These are phyloP conservation scores for Oreochromis spilurus DNA, from an alignment of 2,113 vertebrate genomes.

Conservation along the genomic window DNA sequence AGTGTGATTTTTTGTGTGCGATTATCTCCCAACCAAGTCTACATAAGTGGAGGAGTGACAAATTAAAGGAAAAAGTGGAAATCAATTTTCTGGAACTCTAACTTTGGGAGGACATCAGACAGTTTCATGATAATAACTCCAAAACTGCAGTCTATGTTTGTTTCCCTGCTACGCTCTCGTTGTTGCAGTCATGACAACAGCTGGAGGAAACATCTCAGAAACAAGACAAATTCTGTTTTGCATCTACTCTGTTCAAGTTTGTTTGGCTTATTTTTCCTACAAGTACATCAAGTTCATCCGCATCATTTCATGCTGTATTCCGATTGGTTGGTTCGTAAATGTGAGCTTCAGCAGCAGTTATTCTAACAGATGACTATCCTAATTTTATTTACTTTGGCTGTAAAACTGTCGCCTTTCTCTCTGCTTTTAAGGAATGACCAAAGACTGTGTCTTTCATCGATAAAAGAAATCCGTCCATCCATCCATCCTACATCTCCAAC, in stretches of 20 bases:
- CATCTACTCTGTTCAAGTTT: not conserved
- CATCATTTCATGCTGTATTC: not conserved
- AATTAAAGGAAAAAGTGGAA: not conserved
- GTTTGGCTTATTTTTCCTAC: not conserved
- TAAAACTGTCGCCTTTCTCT: not conserved
- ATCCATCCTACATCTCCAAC: not conserved
- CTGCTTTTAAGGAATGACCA: not conserved
- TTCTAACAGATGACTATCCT: not conserved
- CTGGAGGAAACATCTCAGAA: not conserved
- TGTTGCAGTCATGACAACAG: not conserved
- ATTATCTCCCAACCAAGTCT: not conserved
- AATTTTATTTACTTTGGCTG: not conserved
- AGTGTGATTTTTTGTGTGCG: not conserved
- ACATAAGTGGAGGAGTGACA: not conserved
- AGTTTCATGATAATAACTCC: not conserved
- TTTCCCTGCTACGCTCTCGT: not conserved
- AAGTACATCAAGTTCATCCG: not conserved
- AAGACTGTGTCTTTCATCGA: not conserved
- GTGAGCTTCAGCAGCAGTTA: not conserved
- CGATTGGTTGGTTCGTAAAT: not conserved
- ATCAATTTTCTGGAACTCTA: not conserved
- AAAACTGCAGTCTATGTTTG: not conserved
- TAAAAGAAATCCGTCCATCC: not conserved
- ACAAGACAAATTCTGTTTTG: not conserved
- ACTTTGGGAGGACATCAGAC: not conserved